Base-by-base conservation (phyloP, 30 jellyfish, hydroid and myxozoan species). In the Aurelia coerulea region DNA sequence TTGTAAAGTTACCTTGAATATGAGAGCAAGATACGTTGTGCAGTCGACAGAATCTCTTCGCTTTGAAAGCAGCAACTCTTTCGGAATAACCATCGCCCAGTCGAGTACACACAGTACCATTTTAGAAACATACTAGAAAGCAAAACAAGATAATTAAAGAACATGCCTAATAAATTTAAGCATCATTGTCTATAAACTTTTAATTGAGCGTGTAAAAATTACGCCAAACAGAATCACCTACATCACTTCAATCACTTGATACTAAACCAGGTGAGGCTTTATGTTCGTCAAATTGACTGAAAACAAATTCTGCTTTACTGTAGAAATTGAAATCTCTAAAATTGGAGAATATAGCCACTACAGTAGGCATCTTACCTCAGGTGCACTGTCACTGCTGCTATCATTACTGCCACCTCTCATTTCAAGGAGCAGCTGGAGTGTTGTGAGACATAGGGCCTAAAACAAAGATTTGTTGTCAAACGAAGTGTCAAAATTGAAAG, bases 71-170 rank as follows among this genome's bases (percentile, higher is more conserved):
- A 94, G 54, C 64, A 54, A 87, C 2, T 85, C 97, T 8, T 50
- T 76, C 32, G 99, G 97, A 31, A 90, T 80, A 16, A 69, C 95
- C 97, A 94, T 85, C 39, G 91, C 90, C 99, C 99, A 94, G 78
- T 94, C 99, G 18, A 94, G 96, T 0, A 89, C 59, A 60, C 97
- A 89, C 35, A 94, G 77, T 65, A 94, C 77, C 37, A 94, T 41
- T 64, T 83, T 80, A 9, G 95, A 65, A 23, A 94, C 54, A 68
- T 51, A 89, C 99, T 93, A 74, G 56, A 67, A 92, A 62, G 51
- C 51, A 39, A 37, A 39, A 0, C 4, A 39, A 0, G 53, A 77
- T 19, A 78, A 51, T 67, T 14, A 35, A 59, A 49, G 79, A 33
- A 17, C 2, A 39, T 7, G 29, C 50, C 4, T 15, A 13, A 3